These are phyloP conservation scores for Xylocampa areola DNA, from an alignment of 2,888 invertebrate species.

Conservation along the genomic window DNA sequence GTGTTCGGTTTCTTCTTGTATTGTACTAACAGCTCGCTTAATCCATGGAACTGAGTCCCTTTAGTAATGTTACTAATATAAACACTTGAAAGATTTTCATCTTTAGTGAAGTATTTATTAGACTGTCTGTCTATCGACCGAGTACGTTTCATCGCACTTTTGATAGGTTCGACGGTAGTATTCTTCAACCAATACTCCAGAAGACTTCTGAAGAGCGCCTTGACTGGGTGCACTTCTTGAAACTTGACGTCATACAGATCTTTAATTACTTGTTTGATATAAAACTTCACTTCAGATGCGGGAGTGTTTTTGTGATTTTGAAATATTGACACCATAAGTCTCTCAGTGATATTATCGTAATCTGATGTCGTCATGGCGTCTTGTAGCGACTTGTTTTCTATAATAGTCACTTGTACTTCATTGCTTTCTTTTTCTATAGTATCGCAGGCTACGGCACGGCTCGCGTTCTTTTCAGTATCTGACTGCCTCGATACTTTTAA, in stretches of 20 bases:
- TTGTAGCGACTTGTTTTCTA: conserved; percentile 62
- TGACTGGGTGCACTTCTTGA: conserved; percentile 70
- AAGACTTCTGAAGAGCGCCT: conserved; percentile 75
- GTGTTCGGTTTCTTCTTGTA: conserved; percentile 33
- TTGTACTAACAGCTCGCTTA: conserved; percentile 55
- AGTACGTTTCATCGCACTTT: conserved; percentile 62
- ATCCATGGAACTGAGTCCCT: conserved; percentile 72
- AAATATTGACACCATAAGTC: conserved; percentile 72
- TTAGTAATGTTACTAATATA: conserved; percentile 62
- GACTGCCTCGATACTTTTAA: conserved; percentile 45
- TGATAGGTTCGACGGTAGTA: conserved; percentile 62
- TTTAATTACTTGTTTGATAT: conserved; percentile 72
- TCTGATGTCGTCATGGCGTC: conserved; percentile 65
- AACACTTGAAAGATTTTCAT: conserved; percentile 71
- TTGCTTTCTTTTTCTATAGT: conserved; percentile 51
- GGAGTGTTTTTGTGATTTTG: conserved; percentile 55
- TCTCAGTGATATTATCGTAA: conserved; percentile 74
- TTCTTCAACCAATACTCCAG: conserved; percentile 80
- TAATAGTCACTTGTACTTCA: conserved; percentile 61
- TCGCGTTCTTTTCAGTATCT: conserved; percentile 17
- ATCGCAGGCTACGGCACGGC: conserved; percentile 49
- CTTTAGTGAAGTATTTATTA: conserved; percentile 70
- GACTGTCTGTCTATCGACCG: conserved; percentile 73
- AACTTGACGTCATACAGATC: conserved; percentile 74
- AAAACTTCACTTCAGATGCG: conserved; percentile 58